Percentiles rank a stretch among this genome's conserved stretches.
phyloP scores from a whole-genome alignment of 1,140 invertebrate genomes.

The Caenorhabditis briggsae region DNA sequence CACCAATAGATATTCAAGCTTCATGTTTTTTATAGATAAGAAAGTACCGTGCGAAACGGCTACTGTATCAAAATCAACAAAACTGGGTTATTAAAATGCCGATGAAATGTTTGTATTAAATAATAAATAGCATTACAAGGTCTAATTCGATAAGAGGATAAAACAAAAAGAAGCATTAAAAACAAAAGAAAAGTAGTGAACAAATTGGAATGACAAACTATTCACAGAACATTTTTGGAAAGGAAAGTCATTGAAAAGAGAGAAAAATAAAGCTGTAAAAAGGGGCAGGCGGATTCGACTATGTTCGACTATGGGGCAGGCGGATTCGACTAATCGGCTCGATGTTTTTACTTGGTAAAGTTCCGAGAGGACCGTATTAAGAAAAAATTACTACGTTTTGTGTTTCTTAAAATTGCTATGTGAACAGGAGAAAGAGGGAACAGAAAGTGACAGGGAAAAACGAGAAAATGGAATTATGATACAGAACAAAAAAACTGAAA shows the following conservation, averaged over 20 bases:
- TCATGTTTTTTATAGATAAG: conserved; percentile 2
- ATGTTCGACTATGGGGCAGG: conserved; percentile 41
- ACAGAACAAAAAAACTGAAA: neutral
- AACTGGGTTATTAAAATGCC: neutral
- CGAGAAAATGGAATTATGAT: conserved; percentile 8
- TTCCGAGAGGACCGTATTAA: conserved; percentile 30
- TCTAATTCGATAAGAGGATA: neutral
- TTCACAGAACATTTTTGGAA: conserved; percentile 28
- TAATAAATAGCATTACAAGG: neutral
- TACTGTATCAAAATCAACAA: neutral
- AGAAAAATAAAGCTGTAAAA: conserved; percentile 39
- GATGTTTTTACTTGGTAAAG: neutral
- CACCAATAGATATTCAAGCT: neutral
- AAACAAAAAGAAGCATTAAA: neutral
- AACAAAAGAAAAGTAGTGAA: neutral
- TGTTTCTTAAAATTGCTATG: conserved; percentile 41
- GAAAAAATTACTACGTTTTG: conserved; percentile 34
- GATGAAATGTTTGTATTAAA: neutral
- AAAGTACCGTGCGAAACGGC: conserved; percentile 36
- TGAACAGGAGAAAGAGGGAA: neutral
- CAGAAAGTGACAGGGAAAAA: neutral
- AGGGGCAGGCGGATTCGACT: neutral
- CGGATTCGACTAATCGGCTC: neutral
- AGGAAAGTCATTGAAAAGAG: neutral
- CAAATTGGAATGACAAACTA: conserved; percentile 50